These are phyloP conservation scores for Malurus melanocephalus DNA, from an alignment of 2,113 vertebrate species.

Conservation along the genomic window DNA sequence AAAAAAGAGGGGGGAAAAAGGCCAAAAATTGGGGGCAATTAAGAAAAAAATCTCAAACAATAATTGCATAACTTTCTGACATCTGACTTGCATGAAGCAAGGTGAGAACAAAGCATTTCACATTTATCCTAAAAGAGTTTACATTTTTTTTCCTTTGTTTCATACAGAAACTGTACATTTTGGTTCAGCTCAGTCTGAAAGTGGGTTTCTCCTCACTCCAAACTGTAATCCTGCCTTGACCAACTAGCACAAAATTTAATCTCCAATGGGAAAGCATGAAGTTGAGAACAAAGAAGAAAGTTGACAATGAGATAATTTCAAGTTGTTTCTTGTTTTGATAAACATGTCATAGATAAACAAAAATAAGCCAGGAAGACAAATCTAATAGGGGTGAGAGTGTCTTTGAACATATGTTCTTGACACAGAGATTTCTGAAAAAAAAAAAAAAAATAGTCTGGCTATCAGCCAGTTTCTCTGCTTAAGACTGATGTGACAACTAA, in stretches of 20 bases:
- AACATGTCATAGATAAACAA: background rate
- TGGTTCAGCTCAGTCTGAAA: background rate
- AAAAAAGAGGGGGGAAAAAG: accelerated
- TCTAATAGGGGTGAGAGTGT: background rate
- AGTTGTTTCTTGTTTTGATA: background rate
- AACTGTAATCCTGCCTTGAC: background rate
- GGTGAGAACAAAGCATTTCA: background rate
- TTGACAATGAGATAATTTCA: background rate
- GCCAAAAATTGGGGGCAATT: accelerated
- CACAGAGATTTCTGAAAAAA: conserved; percentile 21
- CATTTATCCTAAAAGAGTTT: background rate
- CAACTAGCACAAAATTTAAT: background rate
- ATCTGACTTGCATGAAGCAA: background rate
- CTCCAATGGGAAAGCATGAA: background rate
- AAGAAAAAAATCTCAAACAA: background rate
- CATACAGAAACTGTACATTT: background rate
- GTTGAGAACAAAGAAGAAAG: background rate
- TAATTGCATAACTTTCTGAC: background rate
- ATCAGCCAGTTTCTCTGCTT: conserved; percentile 23
- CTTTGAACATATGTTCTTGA: background rate
- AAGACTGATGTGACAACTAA: conserved; percentile 58
- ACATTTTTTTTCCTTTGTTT: background rate
- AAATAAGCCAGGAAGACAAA: background rate
- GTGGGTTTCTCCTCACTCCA: accelerated
- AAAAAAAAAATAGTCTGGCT: conserved; percentile 22